phyloP scores from a whole-genome alignment of 2,797 vertebrate genomes.

The Leptodactylus fallax region DNA sequence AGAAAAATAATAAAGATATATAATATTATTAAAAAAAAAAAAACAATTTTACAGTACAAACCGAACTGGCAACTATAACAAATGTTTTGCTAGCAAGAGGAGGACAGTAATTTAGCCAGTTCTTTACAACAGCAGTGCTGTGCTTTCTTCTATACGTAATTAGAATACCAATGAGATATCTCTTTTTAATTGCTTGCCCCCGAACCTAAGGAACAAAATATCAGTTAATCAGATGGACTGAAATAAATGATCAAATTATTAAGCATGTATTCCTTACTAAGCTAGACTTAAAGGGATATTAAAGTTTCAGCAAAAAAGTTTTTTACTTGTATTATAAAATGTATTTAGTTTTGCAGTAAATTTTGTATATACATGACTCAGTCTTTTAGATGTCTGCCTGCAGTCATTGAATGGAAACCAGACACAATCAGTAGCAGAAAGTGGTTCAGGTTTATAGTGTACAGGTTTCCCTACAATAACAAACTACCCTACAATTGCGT shows the following conservation, averaged over 20 bases:
- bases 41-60: not conserved
- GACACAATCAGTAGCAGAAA: too few species aligned
- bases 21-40: too few species aligned
- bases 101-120: not conserved
- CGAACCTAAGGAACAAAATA: conserved; percentile 7
- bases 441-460: too few species aligned
- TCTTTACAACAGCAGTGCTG: not conserved
- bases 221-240: conserved; percentile 1
- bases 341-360: too few species aligned
- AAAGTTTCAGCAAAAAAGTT: not conserved
- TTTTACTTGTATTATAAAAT: too few species aligned
- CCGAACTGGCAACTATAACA: not conserved
- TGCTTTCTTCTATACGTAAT: not conserved
- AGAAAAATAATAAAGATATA: not conserved
- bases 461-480: too few species aligned
- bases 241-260: conserved; percentile 26
- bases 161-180: conserved; percentile 18
- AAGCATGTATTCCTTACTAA: conserved; percentile 9
- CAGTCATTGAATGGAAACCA: not conserved
- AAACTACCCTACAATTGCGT: too few species aligned
- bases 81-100: not conserved
- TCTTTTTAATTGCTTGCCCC: conserved; percentile 27
- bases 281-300: not conserved
- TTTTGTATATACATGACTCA: not conserved
- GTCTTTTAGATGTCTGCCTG: not conserved